Base-by-base conservation (phyloP, 2,797 vertebrate genomes). In the Acestrorhynchus altus region DNA sequence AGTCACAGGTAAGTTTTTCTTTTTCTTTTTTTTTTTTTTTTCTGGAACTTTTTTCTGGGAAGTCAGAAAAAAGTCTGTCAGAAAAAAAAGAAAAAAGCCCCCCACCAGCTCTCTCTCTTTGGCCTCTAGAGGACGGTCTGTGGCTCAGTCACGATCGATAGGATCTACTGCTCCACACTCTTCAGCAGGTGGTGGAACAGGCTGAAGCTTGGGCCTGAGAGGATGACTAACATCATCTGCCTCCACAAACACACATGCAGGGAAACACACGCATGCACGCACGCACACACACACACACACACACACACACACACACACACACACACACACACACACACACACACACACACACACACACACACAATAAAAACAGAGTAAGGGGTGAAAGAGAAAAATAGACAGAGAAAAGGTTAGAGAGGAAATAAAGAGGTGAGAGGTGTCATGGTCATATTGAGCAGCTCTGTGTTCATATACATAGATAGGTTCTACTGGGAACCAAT, bases 201-300 rank as follows among this genome's bases (percentile, higher is more conserved):
- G 65, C 77, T 67, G 68, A 56, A 61, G 52, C 28, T 74, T 54
- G 7, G 35, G 61, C 49, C 72, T 51, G 64, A 10, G 77, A 79
- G 74, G 71, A 83, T 85, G 84, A 85, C 84, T 83, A 83, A 85
- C 77, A 79, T 79, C 79, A 77, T 78, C 61, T 61, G 64, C 77
- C 79, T 81, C 40, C 42, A 44, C 42, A 44, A 10, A 44, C 42
- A 44, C 40, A 42, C 40, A 42, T 11, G 11, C 40, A 42, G 7
- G 11, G 7, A 42, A 7, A 42, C 40, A 42, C 40, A 42, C 40
- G 11, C 40, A 42, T 11, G 11, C 40, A 42, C 40, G 11, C 40
- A 42, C 40, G 11, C 40, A 42, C 40, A 4, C 40, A 4, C 40
- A 42, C 40, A 42, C 40, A 42, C 40, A 42, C 40, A 42, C 40